A percentile compares a stretch with the other conserved stretches of the same genome.
These are phyloP conservation scores for Australoheros scitulus DNA, from an alignment of 2,113 vertebrate species.

Conservation along the genomic window DNA sequence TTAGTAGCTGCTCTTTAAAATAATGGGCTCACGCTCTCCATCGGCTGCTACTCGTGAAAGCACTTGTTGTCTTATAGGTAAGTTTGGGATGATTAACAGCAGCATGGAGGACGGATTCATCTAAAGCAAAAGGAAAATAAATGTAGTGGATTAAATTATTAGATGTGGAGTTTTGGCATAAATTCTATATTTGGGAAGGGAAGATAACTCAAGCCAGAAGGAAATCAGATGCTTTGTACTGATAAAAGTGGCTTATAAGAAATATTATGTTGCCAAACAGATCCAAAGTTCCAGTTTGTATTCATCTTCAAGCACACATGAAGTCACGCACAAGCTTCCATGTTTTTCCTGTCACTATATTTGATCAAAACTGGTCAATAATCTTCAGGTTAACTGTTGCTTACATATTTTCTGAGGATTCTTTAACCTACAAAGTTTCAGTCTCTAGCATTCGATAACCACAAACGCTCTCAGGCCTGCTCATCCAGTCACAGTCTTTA, in stretches of 20 bases:
- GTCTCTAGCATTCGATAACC: neutral
- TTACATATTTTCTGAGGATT: neutral
- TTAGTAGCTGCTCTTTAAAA: constrained; percentile 22
- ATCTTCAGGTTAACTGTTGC: neutral
- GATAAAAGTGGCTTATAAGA: neutral
- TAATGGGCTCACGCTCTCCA: neutral
- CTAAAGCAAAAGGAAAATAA: neutral
- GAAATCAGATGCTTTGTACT: neutral
- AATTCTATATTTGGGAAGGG: neutral
- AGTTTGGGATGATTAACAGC: constrained; percentile 1
- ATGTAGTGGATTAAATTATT: neutral
- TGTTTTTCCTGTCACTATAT: neutral
- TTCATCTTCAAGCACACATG: neutral
- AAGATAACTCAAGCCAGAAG: neutral
- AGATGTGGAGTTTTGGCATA: neutral
- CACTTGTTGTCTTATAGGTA: neutral
- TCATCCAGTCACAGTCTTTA: no score
- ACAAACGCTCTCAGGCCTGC: no score
- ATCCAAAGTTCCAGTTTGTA: no score
- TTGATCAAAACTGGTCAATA: neutral
- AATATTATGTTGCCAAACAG: neutral
- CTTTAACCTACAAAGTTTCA: neutral
- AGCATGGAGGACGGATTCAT: neutral
- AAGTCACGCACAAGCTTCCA: neutral
- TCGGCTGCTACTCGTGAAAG: constrained; percentile 1